Evolutionary conservation across 2,113 vertebrate genomes (phyloP).

Genomic region (Neodontobutis hainanensis): DNA sequence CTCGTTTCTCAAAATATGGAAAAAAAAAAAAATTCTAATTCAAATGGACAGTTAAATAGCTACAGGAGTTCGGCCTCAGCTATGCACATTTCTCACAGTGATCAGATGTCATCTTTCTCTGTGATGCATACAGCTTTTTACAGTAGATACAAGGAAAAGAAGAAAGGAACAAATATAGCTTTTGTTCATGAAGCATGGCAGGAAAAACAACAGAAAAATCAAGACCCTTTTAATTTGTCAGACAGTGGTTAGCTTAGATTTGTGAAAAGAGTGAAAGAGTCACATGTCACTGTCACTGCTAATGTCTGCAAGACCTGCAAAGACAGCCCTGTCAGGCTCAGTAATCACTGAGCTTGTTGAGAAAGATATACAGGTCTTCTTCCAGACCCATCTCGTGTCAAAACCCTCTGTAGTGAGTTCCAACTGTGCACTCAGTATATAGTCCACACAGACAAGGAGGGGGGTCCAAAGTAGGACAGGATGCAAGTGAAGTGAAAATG

Average conservation of each 20-base stretch:
- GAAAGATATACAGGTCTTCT: slow-evolving; percentile 13
- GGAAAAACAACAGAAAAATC: slow-evolving; percentile 1
- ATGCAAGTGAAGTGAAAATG: slow-evolving; percentile 34
- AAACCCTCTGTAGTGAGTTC: slow-evolving; percentile 17
- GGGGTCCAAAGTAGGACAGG: slow-evolving; percentile 19
- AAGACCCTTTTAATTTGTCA: not conserved
- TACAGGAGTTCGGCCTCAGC: slow-evolving; percentile 36
- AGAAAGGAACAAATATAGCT: not conserved
- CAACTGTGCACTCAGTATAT: slow-evolving; percentile 33
- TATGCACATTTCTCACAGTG: slow-evolving; percentile 55
- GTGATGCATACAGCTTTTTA: slow-evolving; percentile 23
- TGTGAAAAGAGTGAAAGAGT: slow-evolving; percentile 37
- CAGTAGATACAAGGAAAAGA: not conserved
- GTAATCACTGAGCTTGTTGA: slow-evolving; percentile 31
- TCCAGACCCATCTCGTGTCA: not conserved
- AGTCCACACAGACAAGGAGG: slow-evolving; percentile 32
- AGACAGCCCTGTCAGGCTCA: slow-evolving; percentile 36
- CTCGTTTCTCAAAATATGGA: slow-evolving; percentile 43
- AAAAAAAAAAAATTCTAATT: slow-evolving; percentile 2
- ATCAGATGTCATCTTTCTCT: slow-evolving; percentile 21
- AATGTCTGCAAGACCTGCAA: slow-evolving; percentile 9
- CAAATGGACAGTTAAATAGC: slow-evolving; percentile 14
- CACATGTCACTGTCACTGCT: slow-evolving; percentile 31
- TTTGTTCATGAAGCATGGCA: too few relatives aligned
- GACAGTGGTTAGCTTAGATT: slow-evolving; percentile 12